Evolutionary conservation across 23 tunicate genomes (phyloP), one percentile per base, ranked within the genome.

Genomic region (Halocynthia roretzi): DNA sequence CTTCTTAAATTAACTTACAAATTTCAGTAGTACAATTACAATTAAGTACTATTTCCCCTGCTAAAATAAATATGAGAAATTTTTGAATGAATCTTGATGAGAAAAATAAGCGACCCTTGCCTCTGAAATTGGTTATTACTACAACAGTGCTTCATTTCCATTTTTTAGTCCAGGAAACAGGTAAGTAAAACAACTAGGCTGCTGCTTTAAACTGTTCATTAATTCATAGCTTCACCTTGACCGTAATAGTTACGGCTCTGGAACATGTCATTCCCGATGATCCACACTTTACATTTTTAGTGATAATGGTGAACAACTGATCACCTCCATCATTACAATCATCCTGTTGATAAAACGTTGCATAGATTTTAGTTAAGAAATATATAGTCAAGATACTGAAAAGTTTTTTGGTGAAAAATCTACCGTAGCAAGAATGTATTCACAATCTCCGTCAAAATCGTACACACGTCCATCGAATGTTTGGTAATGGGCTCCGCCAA

Each of bases 401-500:
- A 58, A 4, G 17, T 58, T 1, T 14, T 14, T 2, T 58, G 21
- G 56, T 56, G 31, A 15, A 10, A 8, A 23, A 66, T 80, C 53
- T 54, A 83, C 87, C 57, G 87, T 76, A 0, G 87, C 87, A 67
- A 83, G 81, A 68, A 83, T 61, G 73, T 83, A 83, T 83, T 83
- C 87, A 56, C 87, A 83, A 18, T 76, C 81, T 7, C 87, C 87
- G 48, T 83, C 82, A 68, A 75, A 83, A 50, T 83, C 87, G 60
- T 83, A 83, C 50, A 44, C 17, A 23, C 76, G 81, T 7, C 87
- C 87, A 71, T 83, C 87, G 57, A 83, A 83, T 61, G 87, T 68
- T 54, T 83, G 76, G 81, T 83, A 83, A 44, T 83, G 87, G 10
- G 87, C 67, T 8, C 78, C 87, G 40, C 87, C 87, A 22, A 58